These are phyloP conservation scores for Rhagoletis pomonella DNA, from an alignment of 1,140 invertebrate species.

Conservation along the genomic window DNA sequence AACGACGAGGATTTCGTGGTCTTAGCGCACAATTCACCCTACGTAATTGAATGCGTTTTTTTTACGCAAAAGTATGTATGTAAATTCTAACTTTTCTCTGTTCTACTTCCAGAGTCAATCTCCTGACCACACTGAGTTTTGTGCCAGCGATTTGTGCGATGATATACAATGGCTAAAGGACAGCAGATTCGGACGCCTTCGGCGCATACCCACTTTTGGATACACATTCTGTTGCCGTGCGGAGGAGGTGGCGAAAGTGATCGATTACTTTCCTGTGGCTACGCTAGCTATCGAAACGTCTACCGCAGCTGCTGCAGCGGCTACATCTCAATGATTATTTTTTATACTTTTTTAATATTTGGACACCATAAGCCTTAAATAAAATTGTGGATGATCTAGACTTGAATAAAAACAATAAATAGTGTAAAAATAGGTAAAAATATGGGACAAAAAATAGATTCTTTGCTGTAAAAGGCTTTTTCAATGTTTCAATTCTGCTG, in stretches of 20 bases:
- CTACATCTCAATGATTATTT: not conserved
- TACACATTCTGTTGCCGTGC: slow-evolving; percentile 6
- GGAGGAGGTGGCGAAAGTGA: slow-evolving; percentile 3
- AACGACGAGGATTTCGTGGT: too few relatives aligned
- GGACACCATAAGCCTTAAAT: too few relatives aligned
- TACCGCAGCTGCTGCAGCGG: not conserved
- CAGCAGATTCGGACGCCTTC: not conserved
- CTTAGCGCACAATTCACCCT: too few relatives aligned
- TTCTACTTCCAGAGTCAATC: not conserved
- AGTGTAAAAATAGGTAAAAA: too few relatives aligned
- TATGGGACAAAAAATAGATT: too few relatives aligned
- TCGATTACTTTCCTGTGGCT: not conserved
- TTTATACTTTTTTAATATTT: not conserved
- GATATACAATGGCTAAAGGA: not conserved
- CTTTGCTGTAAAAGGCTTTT: too few relatives aligned
- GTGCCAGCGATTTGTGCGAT: slow-evolving; percentile 13
- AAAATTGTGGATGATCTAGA: too few relatives aligned
- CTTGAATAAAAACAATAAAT: too few relatives aligned
- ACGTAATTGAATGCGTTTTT: too few relatives aligned
- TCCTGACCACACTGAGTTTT: slow-evolving; percentile 4
- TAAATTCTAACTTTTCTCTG: not conserved
- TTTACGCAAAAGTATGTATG: too few relatives aligned
- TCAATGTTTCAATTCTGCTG: too few relatives aligned
- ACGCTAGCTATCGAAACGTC: not conserved
- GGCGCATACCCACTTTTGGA: slow-evolving; percentile 7